Conservation (phyloP, 1,140 invertebrate genomes). For the Octopus bimaculoides region DNA sequence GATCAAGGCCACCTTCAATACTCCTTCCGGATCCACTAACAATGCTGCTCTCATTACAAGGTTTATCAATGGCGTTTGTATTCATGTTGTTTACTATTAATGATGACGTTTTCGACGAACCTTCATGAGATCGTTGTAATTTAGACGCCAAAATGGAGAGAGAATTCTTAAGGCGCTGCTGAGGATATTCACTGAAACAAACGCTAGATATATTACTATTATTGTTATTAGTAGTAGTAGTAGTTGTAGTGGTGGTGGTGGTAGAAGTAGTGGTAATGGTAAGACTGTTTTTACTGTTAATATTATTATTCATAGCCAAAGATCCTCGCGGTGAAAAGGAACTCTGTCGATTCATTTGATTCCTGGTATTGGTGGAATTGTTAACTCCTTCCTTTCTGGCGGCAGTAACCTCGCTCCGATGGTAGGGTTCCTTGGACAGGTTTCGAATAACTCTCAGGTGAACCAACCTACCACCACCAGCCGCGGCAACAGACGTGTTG, state of each 20-base stretch:
- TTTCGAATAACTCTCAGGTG: not conserved
- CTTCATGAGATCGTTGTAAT: not conserved
- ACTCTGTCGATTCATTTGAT: not conserved
- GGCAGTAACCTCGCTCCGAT: not conserved
- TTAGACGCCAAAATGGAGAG: not conserved
- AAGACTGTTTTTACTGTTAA: not conserved
- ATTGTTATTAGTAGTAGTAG: not conserved
- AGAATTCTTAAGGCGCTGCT: not conserved
- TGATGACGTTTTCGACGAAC: not conserved
- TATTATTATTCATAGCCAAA: not conserved
- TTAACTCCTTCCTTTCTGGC: not conserved
- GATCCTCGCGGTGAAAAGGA: not conserved
- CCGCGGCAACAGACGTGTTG: not conserved
- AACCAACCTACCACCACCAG: not conserved
- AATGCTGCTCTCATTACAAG: not conserved
- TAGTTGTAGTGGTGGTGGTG: no score
- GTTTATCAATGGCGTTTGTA: not conserved
- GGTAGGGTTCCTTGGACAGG: not conserved
- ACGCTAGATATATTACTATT: not conserved
- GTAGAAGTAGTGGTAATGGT: no score
- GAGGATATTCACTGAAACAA: no score
- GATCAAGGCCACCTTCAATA: slow-evolving; percentile 5
- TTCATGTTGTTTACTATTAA: not conserved
- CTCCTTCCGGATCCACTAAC: slow-evolving; percentile 11
- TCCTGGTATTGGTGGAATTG: not conserved